Conservation (phyloP, 2,113 vertebrate genomes). For the Ramphastos sulfuratus region DNA sequence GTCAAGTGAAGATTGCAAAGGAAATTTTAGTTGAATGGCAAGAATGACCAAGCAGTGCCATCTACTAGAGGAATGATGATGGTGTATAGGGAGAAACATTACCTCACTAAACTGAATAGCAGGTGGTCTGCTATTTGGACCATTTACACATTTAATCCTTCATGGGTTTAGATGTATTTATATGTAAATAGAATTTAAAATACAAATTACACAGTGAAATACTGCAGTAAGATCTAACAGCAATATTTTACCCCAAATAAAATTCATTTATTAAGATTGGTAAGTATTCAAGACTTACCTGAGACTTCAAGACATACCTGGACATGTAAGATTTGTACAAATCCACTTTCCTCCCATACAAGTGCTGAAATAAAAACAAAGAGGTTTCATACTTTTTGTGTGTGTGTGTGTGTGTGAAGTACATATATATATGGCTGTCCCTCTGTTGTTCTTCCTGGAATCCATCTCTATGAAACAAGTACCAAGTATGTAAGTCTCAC, state of each 20-base stretch:
- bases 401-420: background rate
- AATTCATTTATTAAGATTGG: background rate
- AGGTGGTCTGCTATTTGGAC: background rate
- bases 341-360: conserved; percentile 89
- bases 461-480: background rate
- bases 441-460: background rate
- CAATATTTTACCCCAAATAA: background rate
- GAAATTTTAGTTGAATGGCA: background rate
- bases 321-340: conserved; percentile 89
- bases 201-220: background rate
- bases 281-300: background rate
- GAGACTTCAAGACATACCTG: no score
- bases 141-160: background rate
- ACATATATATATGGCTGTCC: background rate
- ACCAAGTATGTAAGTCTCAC: background rate
- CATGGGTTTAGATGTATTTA: background rate
- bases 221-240: background rate
- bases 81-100: background rate
- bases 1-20: background rate
- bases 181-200: background rate
- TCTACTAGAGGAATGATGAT: background rate
- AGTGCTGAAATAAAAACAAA: conserved; percentile 83
- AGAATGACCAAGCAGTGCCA: background rate
- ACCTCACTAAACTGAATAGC: background rate
- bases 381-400: background rate